Evolutionary conservation across 2,888 invertebrate species (phyloP), one percentile per base, ranked within the genome.

Genomic region (Pseudanteris insignis): DNA sequence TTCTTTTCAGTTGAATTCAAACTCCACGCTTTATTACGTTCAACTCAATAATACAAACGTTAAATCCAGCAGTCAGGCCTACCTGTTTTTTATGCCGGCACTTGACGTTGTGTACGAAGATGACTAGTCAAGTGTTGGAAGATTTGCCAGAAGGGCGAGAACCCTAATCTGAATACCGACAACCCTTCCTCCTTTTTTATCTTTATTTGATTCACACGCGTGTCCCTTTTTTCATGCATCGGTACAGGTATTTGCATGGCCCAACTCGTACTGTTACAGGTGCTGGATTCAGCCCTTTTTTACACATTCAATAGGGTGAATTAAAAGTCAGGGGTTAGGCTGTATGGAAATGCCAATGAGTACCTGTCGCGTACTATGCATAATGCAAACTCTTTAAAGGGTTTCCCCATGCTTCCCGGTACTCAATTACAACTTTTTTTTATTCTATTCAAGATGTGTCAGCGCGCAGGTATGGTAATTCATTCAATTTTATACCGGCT

Each of bases 141-240:
- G 67, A 67, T 60, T 44, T 67, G 61, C 48, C 37, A 50, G 43
- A 44, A 51, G 50, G 38, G 41, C 41, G 53, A 43, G 59, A 63
- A 61, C 67, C 69, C 70, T 77, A 73, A 78, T 78, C 77, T 78
- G 77, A 78, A 78, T 78, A 71, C 41, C 59, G 63, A 36, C 64
- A 70, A 75, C 76, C 76, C 74, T 71, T 75, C 70, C 59, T 53
- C 40, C 21, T 5, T 5, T 3, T 7, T 21, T 7, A 3, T 21
- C 7, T 21, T 21, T 21, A 5, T 69, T 55, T 30, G 32, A 12
- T 40, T 67, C 67, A 59, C 62, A 47, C 29, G 47, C 46, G 46
- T 51, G 53, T 64, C 71, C 71, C 68, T 63, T 65, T 71, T 73
- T 73, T 73, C 70, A 73, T 71, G 70, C 72, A 68, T 68, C 67